Conservation (phyloP, 2,797 vertebrate species). For the Novumbra hubbsi region DNA sequence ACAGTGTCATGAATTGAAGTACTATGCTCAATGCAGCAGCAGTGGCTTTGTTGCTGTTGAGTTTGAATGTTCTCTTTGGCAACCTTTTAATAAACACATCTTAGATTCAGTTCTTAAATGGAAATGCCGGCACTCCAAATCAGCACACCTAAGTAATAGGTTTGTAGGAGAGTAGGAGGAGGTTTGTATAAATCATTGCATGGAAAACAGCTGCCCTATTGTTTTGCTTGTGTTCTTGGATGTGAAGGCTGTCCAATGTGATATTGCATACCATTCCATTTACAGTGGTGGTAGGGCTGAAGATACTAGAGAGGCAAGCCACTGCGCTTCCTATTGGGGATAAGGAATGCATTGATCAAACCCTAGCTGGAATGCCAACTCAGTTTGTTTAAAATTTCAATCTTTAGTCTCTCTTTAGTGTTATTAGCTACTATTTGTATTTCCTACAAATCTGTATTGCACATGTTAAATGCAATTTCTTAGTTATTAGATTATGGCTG, state of each 20-base stretch:
- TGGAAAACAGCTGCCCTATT: conserved; percentile 68
- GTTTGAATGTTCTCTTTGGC: not conserved
- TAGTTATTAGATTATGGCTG: too few species aligned
- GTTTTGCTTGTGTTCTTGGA: conserved; percentile 72
- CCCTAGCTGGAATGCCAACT: not conserved
- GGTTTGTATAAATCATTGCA: conserved; percentile 60
- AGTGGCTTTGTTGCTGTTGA: conserved; percentile 1
- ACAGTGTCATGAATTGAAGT: not conserved
- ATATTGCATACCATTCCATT: conserved; percentile 91
- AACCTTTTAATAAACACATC: conserved; percentile 31
- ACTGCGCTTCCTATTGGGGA: conserved; percentile 61
- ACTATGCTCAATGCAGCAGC: not conserved
- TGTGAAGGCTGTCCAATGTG: conserved; percentile 70
- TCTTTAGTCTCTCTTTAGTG: not conserved
- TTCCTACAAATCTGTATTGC: too few species aligned
- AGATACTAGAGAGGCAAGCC: conserved; percentile 49
- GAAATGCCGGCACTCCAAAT: conserved; percentile 50
- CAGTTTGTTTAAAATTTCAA: not conserved
- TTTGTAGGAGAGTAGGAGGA: conserved; percentile 29
- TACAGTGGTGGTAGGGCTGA: conserved; percentile 76
- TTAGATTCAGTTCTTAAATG: conserved; percentile 68
- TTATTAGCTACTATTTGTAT: not conserved
- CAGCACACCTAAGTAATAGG: conserved; percentile 42
- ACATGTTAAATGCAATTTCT: too few species aligned
- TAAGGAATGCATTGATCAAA: conserved; percentile 49